Conservation (phyloP, 2,888 invertebrate genomes). For the Odontomyia ornata region DNA sequence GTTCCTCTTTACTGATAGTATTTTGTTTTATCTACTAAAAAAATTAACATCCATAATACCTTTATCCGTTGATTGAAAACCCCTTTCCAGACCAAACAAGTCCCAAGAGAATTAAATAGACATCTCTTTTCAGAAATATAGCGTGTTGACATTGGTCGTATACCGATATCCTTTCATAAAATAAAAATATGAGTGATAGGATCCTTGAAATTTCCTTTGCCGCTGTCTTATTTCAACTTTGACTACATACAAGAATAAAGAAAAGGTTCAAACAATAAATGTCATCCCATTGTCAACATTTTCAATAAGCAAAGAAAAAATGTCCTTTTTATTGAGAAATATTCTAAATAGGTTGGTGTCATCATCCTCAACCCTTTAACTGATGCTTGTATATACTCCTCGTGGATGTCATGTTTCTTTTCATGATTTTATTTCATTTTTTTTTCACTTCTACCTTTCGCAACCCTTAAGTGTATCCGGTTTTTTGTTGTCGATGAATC, state of each 20-base stretch:
- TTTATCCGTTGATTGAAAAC: too few relatives aligned
- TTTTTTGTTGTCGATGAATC: slow-evolving; percentile 42
- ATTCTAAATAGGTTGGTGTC: slow-evolving; percentile 5
- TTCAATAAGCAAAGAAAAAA: slow-evolving; percentile 22
- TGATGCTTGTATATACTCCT: background rate
- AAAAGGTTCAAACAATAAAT: slow-evolving; percentile 34
- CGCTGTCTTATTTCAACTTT: background rate
- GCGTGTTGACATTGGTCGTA: too few relatives aligned
- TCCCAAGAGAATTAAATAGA: too few relatives aligned
- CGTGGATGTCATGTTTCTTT: background rate
- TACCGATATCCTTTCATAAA: too few relatives aligned
- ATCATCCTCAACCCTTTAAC: background rate
- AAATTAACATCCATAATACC: too few relatives aligned
- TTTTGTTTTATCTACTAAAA: too few relatives aligned
- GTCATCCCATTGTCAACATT: slow-evolving; percentile 42
- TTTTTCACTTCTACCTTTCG: slow-evolving; percentile 29
- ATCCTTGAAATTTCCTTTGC: background rate
- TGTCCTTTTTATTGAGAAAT: slow-evolving; percentile 20
- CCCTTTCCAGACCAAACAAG: too few relatives aligned
- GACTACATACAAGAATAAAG: background rate
- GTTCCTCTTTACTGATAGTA: too few relatives aligned
- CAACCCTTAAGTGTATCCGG: slow-evolving; percentile 42
- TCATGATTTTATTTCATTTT: background rate
- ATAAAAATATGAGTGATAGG: too few relatives aligned
- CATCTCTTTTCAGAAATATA: too few relatives aligned